These are phyloP conservation scores for Muschampia plurimacula DNA, from an alignment of 2,888 invertebrate species.

Conservation along the genomic window DNA sequence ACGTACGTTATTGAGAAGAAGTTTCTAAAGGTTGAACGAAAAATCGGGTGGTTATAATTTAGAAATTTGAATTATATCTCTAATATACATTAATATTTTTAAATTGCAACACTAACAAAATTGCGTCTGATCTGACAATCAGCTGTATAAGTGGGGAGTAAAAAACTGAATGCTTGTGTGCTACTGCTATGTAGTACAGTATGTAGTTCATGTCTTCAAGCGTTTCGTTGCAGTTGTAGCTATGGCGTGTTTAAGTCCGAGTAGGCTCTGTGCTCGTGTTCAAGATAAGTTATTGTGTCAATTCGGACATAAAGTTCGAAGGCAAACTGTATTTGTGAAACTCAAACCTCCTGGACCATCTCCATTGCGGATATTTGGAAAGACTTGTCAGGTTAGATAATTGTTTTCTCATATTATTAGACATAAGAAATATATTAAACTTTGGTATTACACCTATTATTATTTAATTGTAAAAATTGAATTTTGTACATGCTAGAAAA, in stretches of 20 bases:
- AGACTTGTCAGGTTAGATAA: constrained; percentile 79
- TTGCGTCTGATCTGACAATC: constrained; percentile 74
- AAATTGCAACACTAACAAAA: constrained; percentile 56
- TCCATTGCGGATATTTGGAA: constrained; percentile 83
- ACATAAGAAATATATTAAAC: background rate
- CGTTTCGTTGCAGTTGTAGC: constrained; percentile 90
- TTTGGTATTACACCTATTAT: background rate
- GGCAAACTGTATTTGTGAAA: constrained; percentile 89
- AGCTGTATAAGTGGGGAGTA: constrained; percentile 84
- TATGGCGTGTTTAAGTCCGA: constrained; percentile 94
- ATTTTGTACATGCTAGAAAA: background rate
- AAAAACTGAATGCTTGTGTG: constrained; percentile 76
- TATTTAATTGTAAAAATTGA: background rate
- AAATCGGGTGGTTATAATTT: too few species aligned
- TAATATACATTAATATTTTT: too few species aligned
- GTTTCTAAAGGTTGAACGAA: too few species aligned
- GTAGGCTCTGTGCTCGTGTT: constrained; percentile 93
- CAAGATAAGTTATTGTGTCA: constrained; percentile 92
- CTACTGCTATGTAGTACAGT: constrained; percentile 62
- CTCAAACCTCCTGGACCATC: constrained; percentile 88
- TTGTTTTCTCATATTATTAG: constrained; percentile 27
- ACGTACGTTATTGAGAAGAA: too few species aligned
- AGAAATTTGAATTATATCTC: too few species aligned
- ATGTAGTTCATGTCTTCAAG: constrained; percentile 84
- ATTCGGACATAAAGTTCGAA: constrained; percentile 89